Evolutionary conservation across 2,888 invertebrate genomes (phyloP).

Genomic region (Aspidiotus destructor): DNA sequence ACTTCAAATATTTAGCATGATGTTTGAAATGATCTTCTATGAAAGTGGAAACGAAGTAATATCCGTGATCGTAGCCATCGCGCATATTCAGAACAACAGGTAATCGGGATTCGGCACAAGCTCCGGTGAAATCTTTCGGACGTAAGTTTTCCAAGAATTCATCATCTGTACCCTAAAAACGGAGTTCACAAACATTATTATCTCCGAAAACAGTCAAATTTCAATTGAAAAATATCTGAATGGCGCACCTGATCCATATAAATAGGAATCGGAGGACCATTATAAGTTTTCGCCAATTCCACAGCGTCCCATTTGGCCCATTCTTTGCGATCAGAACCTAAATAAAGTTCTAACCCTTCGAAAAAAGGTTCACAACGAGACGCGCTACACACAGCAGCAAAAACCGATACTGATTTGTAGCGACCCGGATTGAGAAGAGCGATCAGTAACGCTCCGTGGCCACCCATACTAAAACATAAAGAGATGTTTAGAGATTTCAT

Average conservation of each 20-base stretch:
- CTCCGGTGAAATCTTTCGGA: constrained; percentile 70
- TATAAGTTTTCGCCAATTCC: constrained; percentile 66
- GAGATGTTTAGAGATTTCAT: not conserved
- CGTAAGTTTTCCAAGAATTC: constrained; percentile 65
- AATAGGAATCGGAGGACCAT: constrained; percentile 71
- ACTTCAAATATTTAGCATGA: constrained; percentile 56
- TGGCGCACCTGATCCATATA: constrained; percentile 73
- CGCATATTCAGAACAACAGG: constrained; percentile 60
- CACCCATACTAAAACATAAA: constrained; percentile 76
- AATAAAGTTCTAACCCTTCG: constrained; percentile 72
- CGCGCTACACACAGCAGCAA: constrained; percentile 91
- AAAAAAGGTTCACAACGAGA: constrained; percentile 74
- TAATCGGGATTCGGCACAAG: constrained; percentile 57
- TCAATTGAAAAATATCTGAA: constrained; percentile 1
- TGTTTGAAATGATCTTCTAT: constrained; percentile 86
- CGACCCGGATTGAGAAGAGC: constrained; percentile 81
- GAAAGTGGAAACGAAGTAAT: constrained; percentile 84
- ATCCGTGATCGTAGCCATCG: constrained; percentile 89
- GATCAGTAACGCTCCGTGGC: constrained; percentile 88
- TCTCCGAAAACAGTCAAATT: not conserved
- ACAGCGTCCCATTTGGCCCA: constrained; percentile 88
- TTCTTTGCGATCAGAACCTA: constrained; percentile 48
- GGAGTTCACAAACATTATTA: not conserved
- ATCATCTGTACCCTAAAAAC: constrained; percentile 66
- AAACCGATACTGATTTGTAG: constrained; percentile 82